Evolutionary conservation across 92 coral and sea anemone species (phyloP).

Genomic region (Siderastrea radians): DNA sequence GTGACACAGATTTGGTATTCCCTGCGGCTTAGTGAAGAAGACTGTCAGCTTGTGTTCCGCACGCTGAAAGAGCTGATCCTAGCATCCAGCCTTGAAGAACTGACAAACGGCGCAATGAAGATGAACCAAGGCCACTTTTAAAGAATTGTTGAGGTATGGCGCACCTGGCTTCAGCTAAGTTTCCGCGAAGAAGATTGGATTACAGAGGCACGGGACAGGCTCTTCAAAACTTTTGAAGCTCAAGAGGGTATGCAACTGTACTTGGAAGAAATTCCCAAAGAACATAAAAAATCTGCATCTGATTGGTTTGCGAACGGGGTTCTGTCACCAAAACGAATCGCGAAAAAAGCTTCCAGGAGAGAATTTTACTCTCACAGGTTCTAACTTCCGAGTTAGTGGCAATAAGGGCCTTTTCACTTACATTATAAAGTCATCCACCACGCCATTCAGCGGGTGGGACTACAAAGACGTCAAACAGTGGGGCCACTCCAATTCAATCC

Average conservation of each 20-base stretch:
- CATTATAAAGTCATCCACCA: slow-evolving; percentile 5
- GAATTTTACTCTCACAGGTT: slow-evolving; percentile 79
- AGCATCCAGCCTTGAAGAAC: slow-evolving; percentile 49
- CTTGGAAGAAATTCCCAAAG: slow-evolving; percentile 58
- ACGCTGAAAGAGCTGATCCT: slow-evolving; percentile 57
- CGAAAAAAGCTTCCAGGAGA: slow-evolving; percentile 42
- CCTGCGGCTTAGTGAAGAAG: slow-evolving; percentile 55
- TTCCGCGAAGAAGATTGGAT: slow-evolving; percentile 53
- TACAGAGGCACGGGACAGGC: slow-evolving; percentile 35
- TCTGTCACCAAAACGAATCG: slow-evolving; percentile 39
- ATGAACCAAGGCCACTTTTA: slow-evolving; percentile 48
- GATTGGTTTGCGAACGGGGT: slow-evolving; percentile 81
- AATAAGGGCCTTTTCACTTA: slow-evolving; percentile 33
- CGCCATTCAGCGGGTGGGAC: slow-evolving; percentile 83
- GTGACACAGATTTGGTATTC: slow-evolving; percentile 92
- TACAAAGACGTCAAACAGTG: slow-evolving; percentile 61
- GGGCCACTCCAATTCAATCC: slow-evolving; percentile 39
- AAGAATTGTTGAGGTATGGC: slow-evolving; percentile 65
- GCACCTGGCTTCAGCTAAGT: slow-evolving; percentile 70
- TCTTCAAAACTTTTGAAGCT: slow-evolving; percentile 13
- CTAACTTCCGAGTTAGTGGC: neutral
- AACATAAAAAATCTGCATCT: slow-evolving; percentile 66
- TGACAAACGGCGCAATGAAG: slow-evolving; percentile 71
- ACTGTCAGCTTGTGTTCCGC: slow-evolving; percentile 42
- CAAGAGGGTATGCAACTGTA: slow-evolving; percentile 34